Conservation (phyloP, 2,797 vertebrate genomes). For the Tolypeutes matacus region DNA sequence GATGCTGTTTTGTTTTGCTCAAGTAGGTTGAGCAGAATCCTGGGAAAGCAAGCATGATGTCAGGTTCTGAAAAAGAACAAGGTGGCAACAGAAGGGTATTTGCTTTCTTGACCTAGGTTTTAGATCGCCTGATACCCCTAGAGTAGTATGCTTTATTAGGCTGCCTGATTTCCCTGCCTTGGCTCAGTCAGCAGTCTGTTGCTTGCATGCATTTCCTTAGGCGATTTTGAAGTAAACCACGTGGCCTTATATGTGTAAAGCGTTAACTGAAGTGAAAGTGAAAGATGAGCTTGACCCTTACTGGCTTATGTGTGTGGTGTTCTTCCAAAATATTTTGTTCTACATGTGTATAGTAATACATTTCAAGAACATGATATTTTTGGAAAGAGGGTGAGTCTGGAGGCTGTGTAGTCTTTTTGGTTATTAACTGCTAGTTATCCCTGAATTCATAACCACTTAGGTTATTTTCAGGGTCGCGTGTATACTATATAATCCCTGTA, state of each 20-base stretch:
- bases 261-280: constrained; percentile 54
- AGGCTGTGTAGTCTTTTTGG: background rate
- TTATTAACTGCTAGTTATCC: background rate
- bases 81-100: constrained; percentile 84
- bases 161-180: constrained; percentile 31
- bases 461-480: background rate
- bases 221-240: background rate
- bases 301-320: background rate
- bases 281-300: background rate
- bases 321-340: constrained; percentile 57
- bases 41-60: constrained; percentile 82
- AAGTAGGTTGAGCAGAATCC: constrained; percentile 85
- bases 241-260: constrained; percentile 10
- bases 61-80: constrained; percentile 87
- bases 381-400: background rate
- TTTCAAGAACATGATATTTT: constrained; percentile 53
- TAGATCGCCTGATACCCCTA: constrained; percentile 66
- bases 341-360: background rate
- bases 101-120: constrained; percentile 82
- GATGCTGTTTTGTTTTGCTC: constrained; percentile 87
- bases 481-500: background rate
- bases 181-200: constrained; percentile 48
- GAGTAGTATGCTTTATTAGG: background rate
- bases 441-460: background rate
- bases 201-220: constrained; percentile 48